Evolutionary conservation across 23 tunicate genomes (phyloP), one percentile per base, ranked within the genome.

Genomic region (Botrylloides violaceus): DNA sequence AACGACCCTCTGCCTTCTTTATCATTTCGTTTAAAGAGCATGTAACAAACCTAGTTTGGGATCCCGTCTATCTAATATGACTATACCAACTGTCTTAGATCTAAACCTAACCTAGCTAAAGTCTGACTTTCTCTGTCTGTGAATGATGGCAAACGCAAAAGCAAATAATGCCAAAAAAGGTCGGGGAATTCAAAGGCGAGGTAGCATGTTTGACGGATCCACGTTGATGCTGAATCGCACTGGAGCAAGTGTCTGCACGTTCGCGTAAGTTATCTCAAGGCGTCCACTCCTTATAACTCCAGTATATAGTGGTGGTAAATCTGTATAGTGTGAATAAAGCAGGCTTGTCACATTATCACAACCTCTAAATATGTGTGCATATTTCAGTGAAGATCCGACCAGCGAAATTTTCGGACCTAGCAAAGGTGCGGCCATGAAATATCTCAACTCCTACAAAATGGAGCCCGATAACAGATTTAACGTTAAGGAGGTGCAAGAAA

Each of bases 131-230:
- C n/a, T n/a, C n/a, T n/a, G n/a, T n/a, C n/a, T n/a, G 34, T 65
- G 18, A 24, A 24, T 32, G 48, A 65, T 60, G 30, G 30, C 30
- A 23, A 28, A 60, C 15, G 65, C 27, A n/a, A 60, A 60, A 1
- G 30, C 9, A 59, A 23, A 22, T 59, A 37, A 39, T 9, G 59
- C 56, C 18, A 1, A 19, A 36, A 68, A 68, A 30, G 37, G 37
- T 1, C 36, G 74, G 19, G 25, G 49, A 0, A 36, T 81, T 50
- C 53, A 37, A 32, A 72, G 86, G 27, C 64, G 76, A 35, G 86
- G 80, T 2, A 81, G 86, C 55, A 81, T 81, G 80, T 81, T 81
- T 35, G 86, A 81, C 64, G 66, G 62, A 15, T 81, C 86, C 18
- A 53, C 26, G 19, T 59, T 63, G 3, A 55, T 79, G 3, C 36